Conservation (phyloP, 2,888 invertebrate genomes). For the Diogma glabrata region DNA sequence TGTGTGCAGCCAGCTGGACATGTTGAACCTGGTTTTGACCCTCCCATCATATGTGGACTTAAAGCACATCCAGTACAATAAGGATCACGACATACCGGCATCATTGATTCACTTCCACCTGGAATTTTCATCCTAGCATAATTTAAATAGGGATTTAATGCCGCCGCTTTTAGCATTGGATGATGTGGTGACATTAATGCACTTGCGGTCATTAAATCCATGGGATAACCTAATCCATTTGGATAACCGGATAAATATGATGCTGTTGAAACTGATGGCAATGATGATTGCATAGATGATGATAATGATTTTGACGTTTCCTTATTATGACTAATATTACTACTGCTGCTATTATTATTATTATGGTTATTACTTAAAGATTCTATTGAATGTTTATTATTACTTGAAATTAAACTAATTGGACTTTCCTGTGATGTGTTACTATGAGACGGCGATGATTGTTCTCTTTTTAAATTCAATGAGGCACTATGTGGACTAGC, state of each 20-base stretch:
- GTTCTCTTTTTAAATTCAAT: constrained; percentile 18
- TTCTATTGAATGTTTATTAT: constrained; percentile 11
- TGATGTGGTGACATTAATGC: constrained; percentile 68
- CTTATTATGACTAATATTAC: background rate
- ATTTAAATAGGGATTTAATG: constrained; percentile 68
- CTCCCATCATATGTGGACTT: constrained; percentile 60
- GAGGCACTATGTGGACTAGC: constrained; percentile 29
- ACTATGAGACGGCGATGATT: constrained; percentile 1
- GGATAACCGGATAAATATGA: constrained; percentile 52
- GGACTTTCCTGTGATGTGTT: constrained; percentile 21
- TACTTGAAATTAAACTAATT: constrained; percentile 16
- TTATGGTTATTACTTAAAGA: constrained; percentile 9
- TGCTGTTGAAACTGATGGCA: background rate
- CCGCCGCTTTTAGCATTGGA: constrained; percentile 57
- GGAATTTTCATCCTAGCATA: constrained; percentile 75
- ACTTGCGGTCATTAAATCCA: constrained; percentile 63
- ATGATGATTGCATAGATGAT: constrained; percentile 5
- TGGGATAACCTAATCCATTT: constrained; percentile 50
- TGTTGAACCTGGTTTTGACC: constrained; percentile 41
- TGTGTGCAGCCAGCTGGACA: constrained; percentile 83
- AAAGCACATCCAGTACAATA: constrained; percentile 86
- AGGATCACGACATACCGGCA: constrained; percentile 77
- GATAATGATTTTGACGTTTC: constrained; percentile 5
- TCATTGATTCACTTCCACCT: constrained; percentile 52
- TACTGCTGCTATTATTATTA: background rate